Evolutionary conservation across 2,113 vertebrate genomes (phyloP).

Genomic region (Esox niger): DNA sequence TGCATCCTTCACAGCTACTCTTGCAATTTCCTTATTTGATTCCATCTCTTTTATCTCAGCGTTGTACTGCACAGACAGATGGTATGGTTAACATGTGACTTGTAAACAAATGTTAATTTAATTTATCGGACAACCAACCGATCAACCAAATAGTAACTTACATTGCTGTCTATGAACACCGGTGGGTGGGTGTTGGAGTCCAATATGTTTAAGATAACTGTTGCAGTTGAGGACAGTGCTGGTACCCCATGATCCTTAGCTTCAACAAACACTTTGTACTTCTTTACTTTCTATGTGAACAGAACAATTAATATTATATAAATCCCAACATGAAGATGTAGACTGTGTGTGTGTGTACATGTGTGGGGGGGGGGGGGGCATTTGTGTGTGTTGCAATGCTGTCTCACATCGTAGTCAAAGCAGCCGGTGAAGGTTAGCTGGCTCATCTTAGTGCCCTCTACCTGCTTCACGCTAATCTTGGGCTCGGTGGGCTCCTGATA

Average conservation of each 20-base stretch:
- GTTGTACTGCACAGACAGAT: conserved; percentile 50
- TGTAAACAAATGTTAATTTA: background rate
- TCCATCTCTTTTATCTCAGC: conserved; percentile 47
- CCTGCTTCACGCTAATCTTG: conserved; percentile 32
- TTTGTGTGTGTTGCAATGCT: background rate
- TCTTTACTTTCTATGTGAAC: conserved; percentile 52
- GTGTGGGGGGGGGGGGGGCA: no score
- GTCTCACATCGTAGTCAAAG: conserved; percentile 74
- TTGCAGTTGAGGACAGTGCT: conserved; percentile 56
- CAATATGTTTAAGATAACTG: conserved; percentile 52
- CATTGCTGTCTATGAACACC: conserved; percentile 50
- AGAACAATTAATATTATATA: background rate
- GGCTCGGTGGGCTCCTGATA: conserved; percentile 61
- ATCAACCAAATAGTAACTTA: conserved; percentile 7
- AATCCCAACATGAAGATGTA: background rate
- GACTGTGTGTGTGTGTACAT: background rate
- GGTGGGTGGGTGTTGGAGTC: conserved; percentile 74
- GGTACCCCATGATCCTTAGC: conserved; percentile 66
- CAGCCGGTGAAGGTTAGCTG: conserved; percentile 66
- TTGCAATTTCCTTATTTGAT: conserved; percentile 34
- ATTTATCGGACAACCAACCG: background rate
- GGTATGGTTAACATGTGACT: background rate
- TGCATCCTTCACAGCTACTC: conserved; percentile 68
- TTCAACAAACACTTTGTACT: conserved; percentile 57
- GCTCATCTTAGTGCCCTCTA: background rate